Base-by-base conservation (phyloP, 2,888 invertebrate genomes). In the Laspeyria flexula region DNA sequence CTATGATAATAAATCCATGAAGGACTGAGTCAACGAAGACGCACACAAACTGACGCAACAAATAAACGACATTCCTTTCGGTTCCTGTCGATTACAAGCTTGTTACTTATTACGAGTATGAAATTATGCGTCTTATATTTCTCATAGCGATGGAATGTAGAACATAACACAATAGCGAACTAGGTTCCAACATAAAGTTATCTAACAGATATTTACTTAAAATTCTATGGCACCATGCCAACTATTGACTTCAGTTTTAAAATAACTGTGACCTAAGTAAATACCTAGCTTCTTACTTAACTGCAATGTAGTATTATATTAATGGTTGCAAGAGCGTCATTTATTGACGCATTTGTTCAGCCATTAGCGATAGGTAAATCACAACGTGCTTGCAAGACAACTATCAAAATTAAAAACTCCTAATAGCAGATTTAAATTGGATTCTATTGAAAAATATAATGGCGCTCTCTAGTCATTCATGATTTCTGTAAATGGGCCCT, bases 21-120 rank as follows among this genome's bases (percentile, higher is more conserved):
- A n/a, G n/a, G 45, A 54, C 52, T 73, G 75, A 77, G 64, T 74
- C 74, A 73, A 68, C 60, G 41, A 58, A 60, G 60, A 70, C 65
- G 43, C 54, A 42, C 33, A 50, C 35, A 41, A 5, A 53, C 53
- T 75, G 74, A 75, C 71, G 71, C 71, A 75, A 72, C 44, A 52
- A 61, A 40, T 56, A 49, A 55, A 46, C 60, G 48, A 55, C 75
- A 75, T 77, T 71, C 73, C 69, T 70, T 46, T 63, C 46, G 50
- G 65, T 71, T 74, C 68, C 70, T 66, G 66, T 58, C 54, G 44
- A 65, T 61, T 59, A 51, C 44, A 31, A 23, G 18, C 48, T 48
- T 23, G 23, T 48, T 48, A 55, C 57, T 53, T 65, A 63, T 45
- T 43, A 50, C 45, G 45, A 40, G 45, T 48, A 38, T 50, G 47